Evolutionary conservation across 2,113 vertebrate genomes (phyloP).

Genomic region (Spermophilus dauricus): DNA sequence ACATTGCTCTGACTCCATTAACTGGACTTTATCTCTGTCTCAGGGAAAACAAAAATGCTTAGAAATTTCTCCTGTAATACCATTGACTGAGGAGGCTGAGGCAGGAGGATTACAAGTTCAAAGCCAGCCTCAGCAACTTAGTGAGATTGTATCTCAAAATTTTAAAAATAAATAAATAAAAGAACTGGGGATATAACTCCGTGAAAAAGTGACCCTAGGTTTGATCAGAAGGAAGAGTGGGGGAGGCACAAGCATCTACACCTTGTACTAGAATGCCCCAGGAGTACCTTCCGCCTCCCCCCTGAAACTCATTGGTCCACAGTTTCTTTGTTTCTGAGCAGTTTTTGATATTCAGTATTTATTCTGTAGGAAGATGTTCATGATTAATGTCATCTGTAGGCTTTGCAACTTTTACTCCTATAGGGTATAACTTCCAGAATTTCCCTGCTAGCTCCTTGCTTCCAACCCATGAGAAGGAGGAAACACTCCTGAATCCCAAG

Average conservation of each 20-base stretch:
- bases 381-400: not conserved
- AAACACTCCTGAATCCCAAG: not conserved
- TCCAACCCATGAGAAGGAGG: not conserved
- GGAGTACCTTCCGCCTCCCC: no score
- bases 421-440: not conserved
- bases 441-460: not conserved
- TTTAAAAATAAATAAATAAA: no score
- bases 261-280: not conserved
- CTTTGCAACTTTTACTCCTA: not conserved
- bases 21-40: not conserved
- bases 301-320: not conserved
- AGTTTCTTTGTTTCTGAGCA: not conserved
- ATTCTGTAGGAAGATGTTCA: not conserved
- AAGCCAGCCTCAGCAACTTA: no score
- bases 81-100: no score
- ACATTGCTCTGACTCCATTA: not conserved
- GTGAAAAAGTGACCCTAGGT: no score
- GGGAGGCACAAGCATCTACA: not conserved
- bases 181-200: no score
- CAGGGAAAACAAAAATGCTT: not conserved
- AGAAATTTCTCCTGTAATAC: not conserved
- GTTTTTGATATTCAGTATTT: not conserved
- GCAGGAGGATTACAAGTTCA: no score
- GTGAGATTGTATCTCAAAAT: no score
- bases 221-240: no score